Evolutionary conservation across 2,888 invertebrate genomes (phyloP).

Genomic region (Melanotus villosus): DNA sequence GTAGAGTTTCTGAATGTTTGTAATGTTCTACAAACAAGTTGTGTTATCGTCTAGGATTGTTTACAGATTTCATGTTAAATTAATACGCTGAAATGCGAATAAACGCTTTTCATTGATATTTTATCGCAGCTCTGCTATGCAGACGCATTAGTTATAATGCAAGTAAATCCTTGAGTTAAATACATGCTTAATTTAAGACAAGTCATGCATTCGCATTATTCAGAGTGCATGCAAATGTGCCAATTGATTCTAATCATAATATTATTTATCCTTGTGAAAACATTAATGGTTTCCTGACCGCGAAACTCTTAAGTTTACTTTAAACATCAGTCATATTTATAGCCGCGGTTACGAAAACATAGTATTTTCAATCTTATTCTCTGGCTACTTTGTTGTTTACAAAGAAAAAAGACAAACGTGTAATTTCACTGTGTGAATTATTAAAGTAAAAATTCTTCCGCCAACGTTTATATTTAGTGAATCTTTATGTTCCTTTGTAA

Average conservation of each 20-base stretch:
- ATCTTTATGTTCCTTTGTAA: too few species aligned
- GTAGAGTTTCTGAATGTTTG: too few species aligned
- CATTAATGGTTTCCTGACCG: conserved; percentile 26
- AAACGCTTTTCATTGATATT: too few species aligned
- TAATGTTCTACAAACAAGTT: too few species aligned
- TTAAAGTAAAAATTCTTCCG: conserved; percentile 2
- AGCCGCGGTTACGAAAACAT: conserved; percentile 12
- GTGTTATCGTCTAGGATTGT: too few species aligned
- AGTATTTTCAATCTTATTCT: conserved; percentile 1
- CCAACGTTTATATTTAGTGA: too few species aligned
- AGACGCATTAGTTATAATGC: conserved; percentile 11
- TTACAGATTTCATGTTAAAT: too few species aligned
- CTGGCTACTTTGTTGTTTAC: conserved; percentile 2
- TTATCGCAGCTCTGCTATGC: too few species aligned
- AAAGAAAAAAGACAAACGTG: conserved; percentile 16
- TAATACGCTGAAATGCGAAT: too few species aligned
- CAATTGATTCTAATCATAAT: conserved; percentile 31
- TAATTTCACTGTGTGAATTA: conserved; percentile 6
- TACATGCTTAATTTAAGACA: conserved; percentile 1
- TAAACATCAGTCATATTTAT: conserved; percentile 8
- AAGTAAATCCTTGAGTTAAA: not conserved
- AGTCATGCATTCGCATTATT: not conserved
- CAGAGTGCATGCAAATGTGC: conserved; percentile 18
- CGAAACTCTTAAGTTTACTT: conserved; percentile 8
- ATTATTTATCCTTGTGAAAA: conserved; percentile 24